phyloP scores from a whole-genome alignment of 2,888 invertebrate genomes.

The Chironomus riparius region DNA sequence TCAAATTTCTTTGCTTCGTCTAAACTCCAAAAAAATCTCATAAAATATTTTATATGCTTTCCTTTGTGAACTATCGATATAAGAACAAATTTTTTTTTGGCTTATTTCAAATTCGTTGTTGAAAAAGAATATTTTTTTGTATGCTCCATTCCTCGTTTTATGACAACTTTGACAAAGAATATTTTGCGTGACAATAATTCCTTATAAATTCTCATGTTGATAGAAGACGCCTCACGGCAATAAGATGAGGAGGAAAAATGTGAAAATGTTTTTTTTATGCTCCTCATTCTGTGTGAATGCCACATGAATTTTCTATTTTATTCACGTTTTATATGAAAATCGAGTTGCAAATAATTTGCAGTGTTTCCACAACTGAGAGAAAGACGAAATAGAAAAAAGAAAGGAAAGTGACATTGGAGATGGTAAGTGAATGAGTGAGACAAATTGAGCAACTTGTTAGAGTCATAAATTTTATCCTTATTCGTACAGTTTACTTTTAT shows the following conservation, averaged over 20 bases:
- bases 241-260: too few species aligned
- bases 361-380: background rate
- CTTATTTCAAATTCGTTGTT: background rate
- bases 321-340: constrained; percentile 25
- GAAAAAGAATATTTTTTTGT: too few species aligned
- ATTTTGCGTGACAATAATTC: constrained; percentile 25
- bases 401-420: background rate
- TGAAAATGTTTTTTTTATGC: too few species aligned
- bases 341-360: constrained; percentile 20
- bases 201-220: background rate
- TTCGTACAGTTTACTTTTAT: background rate
- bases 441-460: constrained; percentile 27
- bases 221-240: too few species aligned
- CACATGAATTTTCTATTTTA: constrained; percentile 1
- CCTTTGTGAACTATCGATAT: background rate
- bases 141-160: background rate
- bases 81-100: background rate
- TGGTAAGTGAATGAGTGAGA: background rate
- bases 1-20: background rate
- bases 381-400: background rate
- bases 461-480: constrained; percentile 19
- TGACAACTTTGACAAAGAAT: constrained; percentile 18
- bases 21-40: background rate
- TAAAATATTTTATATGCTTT: background rate
- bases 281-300: background rate